Base-by-base conservation (phyloP, 2,113 vertebrate genomes). In the Pelvicachromis taeniatus region DNA sequence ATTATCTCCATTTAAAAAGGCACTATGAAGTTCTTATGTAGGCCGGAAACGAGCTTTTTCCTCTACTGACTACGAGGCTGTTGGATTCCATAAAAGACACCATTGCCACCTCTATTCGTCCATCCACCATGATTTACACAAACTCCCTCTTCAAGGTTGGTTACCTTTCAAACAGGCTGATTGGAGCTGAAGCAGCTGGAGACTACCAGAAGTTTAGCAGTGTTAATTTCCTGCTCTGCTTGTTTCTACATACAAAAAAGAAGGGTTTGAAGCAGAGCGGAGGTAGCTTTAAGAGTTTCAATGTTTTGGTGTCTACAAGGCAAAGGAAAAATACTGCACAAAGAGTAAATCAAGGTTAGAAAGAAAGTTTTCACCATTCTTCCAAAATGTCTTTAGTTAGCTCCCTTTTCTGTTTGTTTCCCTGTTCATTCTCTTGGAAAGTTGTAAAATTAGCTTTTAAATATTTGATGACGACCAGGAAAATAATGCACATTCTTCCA, bases 121-220 rank as follows among this genome's bases (percentile, higher is more conserved):
- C 29, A 63, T 9, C 52, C 70, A 83, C 91, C 86, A 89, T 84
- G 77, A 93, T 87, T 87, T 81, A 79, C 17, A 78, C 68, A 52
- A 13, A 38, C 9, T 63, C 63, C 23, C 21, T 29, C 48, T 58
- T 81, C 42, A 54, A 23, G 13, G 17, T 50, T 82, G 80, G 68
- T 68, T 77, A 81, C 31, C 77, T 85, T 79, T 77, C 82, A 82
- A 85, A 86, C 29, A 35, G 48, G 52, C 82, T 48, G 79, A 77
- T 42, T 82, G 75, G 75, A 84, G 63, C 29, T 42, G 10, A 82
- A 77, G 68, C 65, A 82, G 59, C 59, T 4, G 48, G 11, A 78
- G 40, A 63, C 38, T 1, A 85, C 52, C 70, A 48, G 79, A 56
- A 80, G 26, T 80, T 84, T 58, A 42, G 50, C 55, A 17, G 50